These are phyloP conservation scores for Nyctereutes procyonoides DNA, from an alignment of 2,113 vertebrate species.

Conservation along the genomic window DNA sequence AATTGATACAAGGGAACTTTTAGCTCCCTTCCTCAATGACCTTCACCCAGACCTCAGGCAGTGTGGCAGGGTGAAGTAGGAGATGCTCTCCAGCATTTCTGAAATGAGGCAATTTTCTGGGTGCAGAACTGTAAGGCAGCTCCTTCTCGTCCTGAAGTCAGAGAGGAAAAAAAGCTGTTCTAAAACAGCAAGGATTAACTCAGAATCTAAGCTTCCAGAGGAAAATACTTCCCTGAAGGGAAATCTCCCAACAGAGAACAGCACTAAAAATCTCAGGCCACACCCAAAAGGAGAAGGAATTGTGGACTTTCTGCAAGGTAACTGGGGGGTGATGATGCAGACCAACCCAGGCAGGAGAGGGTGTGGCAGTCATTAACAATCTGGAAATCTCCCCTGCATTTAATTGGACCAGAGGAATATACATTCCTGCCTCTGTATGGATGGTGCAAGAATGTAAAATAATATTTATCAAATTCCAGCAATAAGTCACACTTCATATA, in stretches of 20 bases:
- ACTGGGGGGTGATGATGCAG: rapidly evolving
- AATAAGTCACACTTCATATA: background rate
- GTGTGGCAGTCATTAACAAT: background rate
- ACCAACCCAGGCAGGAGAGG: background rate
- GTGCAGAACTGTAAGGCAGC: background rate
- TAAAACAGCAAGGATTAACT: background rate
- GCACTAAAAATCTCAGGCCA: background rate
- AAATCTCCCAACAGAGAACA: background rate
- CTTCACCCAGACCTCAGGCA: background rate
- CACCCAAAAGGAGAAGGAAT: background rate
- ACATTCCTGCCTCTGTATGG: background rate
- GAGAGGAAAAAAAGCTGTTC: background rate
- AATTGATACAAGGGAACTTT: background rate
- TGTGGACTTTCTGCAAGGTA: background rate
- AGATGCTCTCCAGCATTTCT: too few species aligned
- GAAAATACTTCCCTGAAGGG: background rate
- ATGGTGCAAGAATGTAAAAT: background rate
- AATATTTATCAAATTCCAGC: background rate
- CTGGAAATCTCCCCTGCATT: background rate
- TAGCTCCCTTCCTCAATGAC: background rate
- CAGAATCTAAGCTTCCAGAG: background rate
- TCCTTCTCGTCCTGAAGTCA: background rate
- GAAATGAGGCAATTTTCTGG: background rate
- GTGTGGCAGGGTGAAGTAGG: too few species aligned
- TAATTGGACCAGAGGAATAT: background rate